Evolutionary conservation across 2,888 invertebrate species (phyloP).

Genomic region (Eugnorisma glareosa): DNA sequence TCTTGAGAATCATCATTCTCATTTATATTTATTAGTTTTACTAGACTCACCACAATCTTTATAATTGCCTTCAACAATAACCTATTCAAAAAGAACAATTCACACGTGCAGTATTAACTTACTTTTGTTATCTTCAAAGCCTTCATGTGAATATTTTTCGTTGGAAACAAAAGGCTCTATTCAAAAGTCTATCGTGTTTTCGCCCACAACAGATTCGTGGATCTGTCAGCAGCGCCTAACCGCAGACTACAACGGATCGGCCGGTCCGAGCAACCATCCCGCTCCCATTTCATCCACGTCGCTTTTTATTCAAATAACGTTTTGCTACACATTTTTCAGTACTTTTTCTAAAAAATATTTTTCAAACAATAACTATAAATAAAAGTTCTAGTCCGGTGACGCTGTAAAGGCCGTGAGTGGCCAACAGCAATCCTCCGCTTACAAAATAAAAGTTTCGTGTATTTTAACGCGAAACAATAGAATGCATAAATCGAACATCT

Average conservation of each 20-base stretch:
- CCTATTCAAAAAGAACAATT: constrained; percentile 49
- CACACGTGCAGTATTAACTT: constrained; percentile 63
- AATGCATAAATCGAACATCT: constrained; percentile 58
- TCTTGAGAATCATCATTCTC: neutral
- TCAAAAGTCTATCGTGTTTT: constrained; percentile 83
- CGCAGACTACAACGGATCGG: constrained; percentile 82
- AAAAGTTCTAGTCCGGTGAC: constrained; percentile 54
- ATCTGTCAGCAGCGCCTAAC: constrained; percentile 83
- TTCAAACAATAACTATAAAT: constrained; percentile 58
- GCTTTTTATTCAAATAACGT: constrained; percentile 72
- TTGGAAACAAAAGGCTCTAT: constrained; percentile 80
- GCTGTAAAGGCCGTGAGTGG: constrained; percentile 54
- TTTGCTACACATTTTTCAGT: constrained; percentile 62
- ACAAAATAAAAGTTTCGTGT: constrained; percentile 49
- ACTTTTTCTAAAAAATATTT: constrained; percentile 60
- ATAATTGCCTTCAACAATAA: neutral
- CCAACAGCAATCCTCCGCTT: constrained; percentile 42
- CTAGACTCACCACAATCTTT: neutral
- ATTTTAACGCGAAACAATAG: constrained; percentile 58
- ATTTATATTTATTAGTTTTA: neutral
- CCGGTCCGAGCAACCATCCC: constrained; percentile 65
- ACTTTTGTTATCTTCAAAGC: constrained; percentile 74
- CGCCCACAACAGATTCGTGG: constrained; percentile 82
- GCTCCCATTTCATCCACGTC: constrained; percentile 69
- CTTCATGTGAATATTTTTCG: constrained; percentile 74